Evolutionary conservation across 2,888 invertebrate genomes (phyloP).

Genomic region (Pycnomerus fuliginosus): DNA sequence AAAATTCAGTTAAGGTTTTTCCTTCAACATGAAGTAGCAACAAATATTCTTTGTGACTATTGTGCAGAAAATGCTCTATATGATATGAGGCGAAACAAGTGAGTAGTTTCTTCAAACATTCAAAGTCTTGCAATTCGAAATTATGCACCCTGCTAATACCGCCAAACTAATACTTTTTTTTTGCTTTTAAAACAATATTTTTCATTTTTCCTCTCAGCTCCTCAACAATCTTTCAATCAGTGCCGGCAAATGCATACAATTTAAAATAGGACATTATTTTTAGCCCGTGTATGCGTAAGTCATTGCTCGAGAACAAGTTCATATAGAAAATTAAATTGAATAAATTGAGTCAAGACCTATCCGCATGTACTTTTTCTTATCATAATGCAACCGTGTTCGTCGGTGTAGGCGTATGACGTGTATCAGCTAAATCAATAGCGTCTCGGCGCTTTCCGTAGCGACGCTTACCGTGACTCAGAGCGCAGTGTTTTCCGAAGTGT

Average conservation of each 20-base stretch:
- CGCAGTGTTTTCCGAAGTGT: slow-evolving; percentile 10
- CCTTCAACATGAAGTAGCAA: not conserved
- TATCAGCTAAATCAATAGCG: slow-evolving; percentile 43
- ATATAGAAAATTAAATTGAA: not conserved
- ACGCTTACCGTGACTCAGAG: slow-evolving; percentile 29
- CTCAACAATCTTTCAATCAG: slow-evolving; percentile 11
- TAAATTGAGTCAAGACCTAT: not conserved
- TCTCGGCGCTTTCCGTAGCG: slow-evolving; percentile 43
- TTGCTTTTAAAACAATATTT: no score
- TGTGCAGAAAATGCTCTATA: slow-evolving; percentile 18
- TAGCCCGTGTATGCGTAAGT: slow-evolving; percentile 3
- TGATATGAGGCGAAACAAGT: slow-evolving; percentile 44
- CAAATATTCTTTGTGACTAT: slow-evolving; percentile 1
- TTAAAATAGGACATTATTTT: slow-evolving; percentile 13
- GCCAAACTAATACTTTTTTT: no score
- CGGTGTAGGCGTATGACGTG: slow-evolving; percentile 31
- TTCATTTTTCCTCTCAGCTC: no score
- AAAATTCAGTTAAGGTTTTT: slow-evolving; percentile 10
- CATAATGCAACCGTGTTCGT: not conserved
- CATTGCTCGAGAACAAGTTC: not conserved
- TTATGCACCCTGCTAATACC: no score
- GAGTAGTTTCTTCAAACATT: slow-evolving; percentile 27
- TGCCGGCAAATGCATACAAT: slow-evolving; percentile 3
- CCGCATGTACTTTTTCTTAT: slow-evolving; percentile 1
- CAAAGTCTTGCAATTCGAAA: not conserved